Evolutionary conservation across 1,140 invertebrate genomes (phyloP).

Genomic region (Drosophila tsacasi): DNA sequence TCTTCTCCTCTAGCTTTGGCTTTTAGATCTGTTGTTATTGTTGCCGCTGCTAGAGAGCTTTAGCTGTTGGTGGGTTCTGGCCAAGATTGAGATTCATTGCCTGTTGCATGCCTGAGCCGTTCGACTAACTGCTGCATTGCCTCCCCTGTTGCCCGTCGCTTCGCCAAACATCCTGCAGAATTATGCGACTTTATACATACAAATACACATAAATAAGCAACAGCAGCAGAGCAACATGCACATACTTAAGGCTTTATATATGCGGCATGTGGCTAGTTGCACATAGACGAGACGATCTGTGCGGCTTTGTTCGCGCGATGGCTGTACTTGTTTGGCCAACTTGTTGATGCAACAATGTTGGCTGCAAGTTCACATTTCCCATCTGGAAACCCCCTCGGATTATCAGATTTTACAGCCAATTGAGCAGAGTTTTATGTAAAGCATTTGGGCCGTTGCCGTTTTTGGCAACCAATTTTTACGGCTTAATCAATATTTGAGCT

Average conservation of each 20-base stretch:
- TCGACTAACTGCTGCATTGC: constrained; percentile 63
- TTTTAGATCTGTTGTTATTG: constrained; percentile 9
- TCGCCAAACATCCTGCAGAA: constrained; percentile 26
- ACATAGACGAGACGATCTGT: constrained; percentile 51
- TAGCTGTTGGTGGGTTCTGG: constrained; percentile 37
- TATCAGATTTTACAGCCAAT: constrained; percentile 48
- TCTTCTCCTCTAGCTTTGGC: constrained; percentile 12
- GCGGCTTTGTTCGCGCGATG: constrained; percentile 57
- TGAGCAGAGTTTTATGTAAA: constrained; percentile 58
- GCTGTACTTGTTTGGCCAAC: constrained; percentile 62
- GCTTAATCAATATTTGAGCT: constrained; percentile 79
- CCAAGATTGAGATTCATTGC: constrained; percentile 81
- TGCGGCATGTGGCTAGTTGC: constrained; percentile 38
- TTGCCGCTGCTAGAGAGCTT: background rate
- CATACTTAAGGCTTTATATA: constrained; percentile 15
- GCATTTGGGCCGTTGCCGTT: constrained; percentile 20
- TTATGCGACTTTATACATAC: constrained; percentile 49
- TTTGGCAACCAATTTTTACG: constrained; percentile 63
- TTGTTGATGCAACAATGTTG: constrained; percentile 76
- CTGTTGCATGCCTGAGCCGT: constrained; percentile 78
- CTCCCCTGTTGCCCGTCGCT: background rate
- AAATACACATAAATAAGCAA: constrained; percentile 32
- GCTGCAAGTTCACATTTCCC: constrained; percentile 4
- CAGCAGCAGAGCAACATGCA: constrained; percentile 6
- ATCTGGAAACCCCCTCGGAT: background rate